Percentiles rank a stretch among this genome's conserved stretches.
Evolutionary conservation across 2,888 invertebrate species (phyloP).

Genomic region (Agrochola litura): DNA sequence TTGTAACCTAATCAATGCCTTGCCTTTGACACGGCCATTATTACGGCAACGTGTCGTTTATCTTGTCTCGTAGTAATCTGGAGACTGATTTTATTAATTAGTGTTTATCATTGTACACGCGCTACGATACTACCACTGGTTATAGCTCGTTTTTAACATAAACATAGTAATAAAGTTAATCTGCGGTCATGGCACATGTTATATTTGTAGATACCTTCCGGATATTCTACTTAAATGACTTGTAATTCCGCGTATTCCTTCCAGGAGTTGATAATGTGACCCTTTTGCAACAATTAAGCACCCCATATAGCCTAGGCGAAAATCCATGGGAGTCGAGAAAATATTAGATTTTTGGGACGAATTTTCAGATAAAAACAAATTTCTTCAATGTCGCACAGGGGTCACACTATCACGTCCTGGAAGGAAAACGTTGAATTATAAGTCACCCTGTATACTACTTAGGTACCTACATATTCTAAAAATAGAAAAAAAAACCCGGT

Average conservation of each 20-base stretch:
- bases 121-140: conserved; percentile 27
- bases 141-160: conserved; percentile 34
- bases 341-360: background rate
- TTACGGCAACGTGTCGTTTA: conserved; percentile 10
- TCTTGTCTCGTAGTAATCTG: conserved; percentile 32
- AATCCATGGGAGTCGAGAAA: background rate
- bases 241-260: background rate
- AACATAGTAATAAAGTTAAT: conserved; percentile 29
- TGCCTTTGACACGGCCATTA: conserved; percentile 29
- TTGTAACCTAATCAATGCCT: conserved; percentile 21
- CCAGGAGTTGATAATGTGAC: background rate
- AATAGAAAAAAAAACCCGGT: background rate
- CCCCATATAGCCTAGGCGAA: background rate
- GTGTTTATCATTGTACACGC: conserved; percentile 42
- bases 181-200: background rate
- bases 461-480: background rate
- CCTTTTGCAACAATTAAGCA: background rate
- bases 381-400: no score
- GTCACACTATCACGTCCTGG: no score
- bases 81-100: conserved; percentile 43
- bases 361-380: background rate
- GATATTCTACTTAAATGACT: background rate
- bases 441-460: background rate
- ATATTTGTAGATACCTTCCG: background rate
- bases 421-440: background rate